Base-by-base conservation (phyloP, 1,140 invertebrate genomes). In the Tenebrio molitor region DNA sequence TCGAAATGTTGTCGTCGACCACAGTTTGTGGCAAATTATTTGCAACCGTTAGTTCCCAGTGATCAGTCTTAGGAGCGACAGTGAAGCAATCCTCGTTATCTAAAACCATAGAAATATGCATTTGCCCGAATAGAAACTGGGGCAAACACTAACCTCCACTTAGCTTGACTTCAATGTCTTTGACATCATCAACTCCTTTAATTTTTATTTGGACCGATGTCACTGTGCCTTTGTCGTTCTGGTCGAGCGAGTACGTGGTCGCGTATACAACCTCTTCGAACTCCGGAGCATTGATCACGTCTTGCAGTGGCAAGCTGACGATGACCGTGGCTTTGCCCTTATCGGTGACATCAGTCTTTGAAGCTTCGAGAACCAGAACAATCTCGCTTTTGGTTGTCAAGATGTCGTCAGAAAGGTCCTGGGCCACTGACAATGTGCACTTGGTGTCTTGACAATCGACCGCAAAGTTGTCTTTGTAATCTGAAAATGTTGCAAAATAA, bases 321-420 rank as follows among this genome's bases (percentile, higher is more conserved):
- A 58, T 29, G 19, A 58, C 50, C 8, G 50, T n/a, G 0, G 23
- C 50, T 25, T 21, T 58, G 10, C n/a, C 4, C 29, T 25, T 58
- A 0, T 25, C 50, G n/a, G 50, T 15, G 29, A 15, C n/a, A 14
- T 14, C 50, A 19, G 23, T 15, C 10, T 58, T 58, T 0, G 50
- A 25, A n/a, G 50, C 50, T 58, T 58, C 19, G 1, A 58, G 23
- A 4, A 58, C 50, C 1, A 58, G 7, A 6, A 58, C 19, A 12
- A 58, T 15, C 29, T 58, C 50, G 4, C 14, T 58, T 58, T 29
- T 15, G n/a, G n/a, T 58, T 14, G 21, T 58, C 7, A 29, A 29
- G 7, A 33, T 23, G 8, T 29, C 21, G 6, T 58, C 21, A 14
- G 21, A 7, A 29, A 29, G 25, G 25, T 29, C 25, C 25, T n/a